Evolutionary conservation across 1,140 invertebrate genomes (phyloP).

Genomic region (Galleria mellonella): DNA sequence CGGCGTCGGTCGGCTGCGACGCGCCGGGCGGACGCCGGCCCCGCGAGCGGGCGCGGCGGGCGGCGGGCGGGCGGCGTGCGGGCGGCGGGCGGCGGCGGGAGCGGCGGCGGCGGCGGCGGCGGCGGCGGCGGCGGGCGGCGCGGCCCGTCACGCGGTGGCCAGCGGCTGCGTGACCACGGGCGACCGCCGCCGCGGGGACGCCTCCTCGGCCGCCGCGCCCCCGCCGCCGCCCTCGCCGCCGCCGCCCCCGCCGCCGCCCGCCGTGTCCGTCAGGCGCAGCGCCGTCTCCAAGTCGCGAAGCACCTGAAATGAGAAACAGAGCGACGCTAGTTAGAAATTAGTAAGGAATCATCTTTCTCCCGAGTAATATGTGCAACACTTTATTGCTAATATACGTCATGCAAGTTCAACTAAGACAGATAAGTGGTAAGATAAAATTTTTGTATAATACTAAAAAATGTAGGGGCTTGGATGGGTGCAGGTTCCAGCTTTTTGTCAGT

Average conservation of each 20-base stretch:
- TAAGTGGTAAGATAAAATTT: too few species aligned
- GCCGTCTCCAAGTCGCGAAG: constrained; percentile 89
- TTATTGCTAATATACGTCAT: too few species aligned
- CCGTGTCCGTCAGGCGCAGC: constrained; percentile 75
- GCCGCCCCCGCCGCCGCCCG: not conserved
- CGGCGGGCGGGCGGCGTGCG: constrained; percentile 16
- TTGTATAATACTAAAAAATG: too few species aligned
- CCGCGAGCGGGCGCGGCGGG: constrained; percentile 10
- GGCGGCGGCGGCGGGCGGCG: too few species aligned
- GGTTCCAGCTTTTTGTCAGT: too few species aligned
- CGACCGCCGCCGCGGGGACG: constrained; percentile 38
- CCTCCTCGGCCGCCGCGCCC: constrained; percentile 44
- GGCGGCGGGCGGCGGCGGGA: not conserved
- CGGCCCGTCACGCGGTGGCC: constrained; percentile 41
- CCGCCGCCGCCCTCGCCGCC: constrained; percentile 4
- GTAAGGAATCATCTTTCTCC: too few species aligned
- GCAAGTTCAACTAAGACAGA: too few species aligned
- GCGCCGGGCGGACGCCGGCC: constrained; percentile 7
- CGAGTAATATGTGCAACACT: too few species aligned
- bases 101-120: constrained; percentile 11
- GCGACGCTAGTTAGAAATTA: too few species aligned
- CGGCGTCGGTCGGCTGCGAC: constrained; percentile 18
- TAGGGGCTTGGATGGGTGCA: too few species aligned
- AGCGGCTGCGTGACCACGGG: constrained; percentile 61
- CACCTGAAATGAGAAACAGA: constrained; percentile 27